phyloP scores from a whole-genome alignment of 1,140 invertebrate species.

The Bombus confusus region DNA sequence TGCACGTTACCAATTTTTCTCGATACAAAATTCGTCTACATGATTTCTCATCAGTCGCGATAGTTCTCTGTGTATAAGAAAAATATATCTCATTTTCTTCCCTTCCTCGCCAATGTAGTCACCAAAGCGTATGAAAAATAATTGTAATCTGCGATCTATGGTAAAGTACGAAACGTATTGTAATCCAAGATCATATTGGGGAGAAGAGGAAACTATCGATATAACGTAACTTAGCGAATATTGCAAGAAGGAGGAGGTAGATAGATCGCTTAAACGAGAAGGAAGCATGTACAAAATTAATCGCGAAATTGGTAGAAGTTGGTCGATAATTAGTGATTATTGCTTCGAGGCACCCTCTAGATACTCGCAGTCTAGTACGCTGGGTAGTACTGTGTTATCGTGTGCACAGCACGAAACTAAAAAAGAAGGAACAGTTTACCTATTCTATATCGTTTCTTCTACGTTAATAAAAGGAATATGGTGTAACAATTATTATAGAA shows the following conservation, averaged over 20 bases:
- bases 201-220: constrained; percentile 20
- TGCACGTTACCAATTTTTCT: constrained; percentile 18
- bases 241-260: constrained; percentile 42
- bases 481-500: not conserved
- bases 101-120: constrained; percentile 16
- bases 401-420: constrained; percentile 40
- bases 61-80: not conserved
- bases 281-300: constrained; percentile 62
- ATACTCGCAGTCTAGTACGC: constrained; percentile 81
- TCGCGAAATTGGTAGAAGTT: constrained; percentile 64
- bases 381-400: constrained; percentile 72
- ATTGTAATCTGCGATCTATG: constrained; percentile 5
- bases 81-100: not conserved
- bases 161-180: not conserved
- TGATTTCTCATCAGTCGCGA: constrained; percentile 20
- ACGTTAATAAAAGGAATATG: not conserved
- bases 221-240: constrained; percentile 46
- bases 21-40: constrained; percentile 7
- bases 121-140: constrained; percentile 30
- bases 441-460: constrained; percentile 44
- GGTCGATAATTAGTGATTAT: constrained; percentile 64
- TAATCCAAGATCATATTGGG: constrained; percentile 30
- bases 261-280: constrained; percentile 57
- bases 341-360: constrained; percentile 74
- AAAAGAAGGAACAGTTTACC: constrained; percentile 3